Conservation (phyloP, 2,888 invertebrate genomes). For the Cerceris rybyensis region DNA sequence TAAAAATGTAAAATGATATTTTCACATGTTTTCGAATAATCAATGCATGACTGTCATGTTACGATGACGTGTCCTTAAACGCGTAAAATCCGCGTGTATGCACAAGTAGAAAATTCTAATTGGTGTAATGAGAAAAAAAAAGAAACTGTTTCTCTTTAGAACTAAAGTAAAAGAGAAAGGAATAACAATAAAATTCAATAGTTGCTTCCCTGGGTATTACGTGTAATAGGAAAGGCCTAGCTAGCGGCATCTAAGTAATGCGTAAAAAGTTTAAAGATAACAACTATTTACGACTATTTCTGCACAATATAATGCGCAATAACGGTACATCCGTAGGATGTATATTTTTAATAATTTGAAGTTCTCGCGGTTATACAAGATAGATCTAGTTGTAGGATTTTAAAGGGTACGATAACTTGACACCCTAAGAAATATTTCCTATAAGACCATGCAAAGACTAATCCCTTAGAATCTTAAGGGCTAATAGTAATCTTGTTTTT, state of each 20-base stretch:
- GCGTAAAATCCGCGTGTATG: constrained; percentile 41
- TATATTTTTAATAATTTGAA: constrained; percentile 75
- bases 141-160: constrained; percentile 29
- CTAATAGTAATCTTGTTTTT: constrained; percentile 70
- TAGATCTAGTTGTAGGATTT: constrained; percentile 49
- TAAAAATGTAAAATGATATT: not conserved
- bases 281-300: constrained; percentile 55
- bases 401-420: constrained; percentile 21
- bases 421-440: constrained; percentile 38
- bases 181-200: constrained; percentile 29
- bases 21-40: not conserved
- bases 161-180: constrained; percentile 11
- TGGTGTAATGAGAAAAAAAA: not conserved
- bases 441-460: constrained; percentile 45
- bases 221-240: constrained; percentile 57
- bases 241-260: constrained; percentile 40
- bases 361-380: constrained; percentile 55
- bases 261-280: constrained; percentile 34
- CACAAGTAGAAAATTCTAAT: constrained; percentile 49
- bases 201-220: constrained; percentile 46
- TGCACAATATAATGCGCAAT: constrained; percentile 72
- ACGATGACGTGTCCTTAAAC: constrained; percentile 10
- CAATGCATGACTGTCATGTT: too few species aligned
- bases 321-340: constrained; percentile 69
- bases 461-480: constrained; percentile 41